Conservation (phyloP, 30 jellyfish, hydroid and myxozoan genomes). For the Turritopsis dohrnii region DNA sequence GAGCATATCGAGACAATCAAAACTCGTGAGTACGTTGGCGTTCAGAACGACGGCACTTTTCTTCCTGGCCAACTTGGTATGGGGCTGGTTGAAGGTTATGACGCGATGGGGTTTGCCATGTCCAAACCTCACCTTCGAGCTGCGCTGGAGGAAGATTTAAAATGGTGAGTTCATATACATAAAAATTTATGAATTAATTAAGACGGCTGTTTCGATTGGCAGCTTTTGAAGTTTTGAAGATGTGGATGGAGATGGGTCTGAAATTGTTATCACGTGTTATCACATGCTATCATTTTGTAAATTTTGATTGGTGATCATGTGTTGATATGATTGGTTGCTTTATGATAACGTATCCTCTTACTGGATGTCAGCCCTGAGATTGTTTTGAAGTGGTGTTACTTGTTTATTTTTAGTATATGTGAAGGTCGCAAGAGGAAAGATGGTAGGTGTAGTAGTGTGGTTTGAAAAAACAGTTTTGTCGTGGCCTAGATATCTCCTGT, state of each 20-base stretch:
- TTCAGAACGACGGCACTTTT: slow-evolving; percentile 70
- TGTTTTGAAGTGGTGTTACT: not conserved
- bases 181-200: too few relatives aligned
- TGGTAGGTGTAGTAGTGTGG: not conserved
- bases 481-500: too few relatives aligned
- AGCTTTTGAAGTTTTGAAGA: too few relatives aligned
- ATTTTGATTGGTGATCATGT: too few relatives aligned
- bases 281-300: too few relatives aligned
- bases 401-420: slow-evolving; percentile 49
- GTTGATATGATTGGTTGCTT: too few relatives aligned
- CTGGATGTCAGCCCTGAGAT: too few relatives aligned
- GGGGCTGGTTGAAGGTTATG: slow-evolving; percentile 99
- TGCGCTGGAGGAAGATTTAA: slow-evolving; percentile 72
- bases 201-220: too few relatives aligned
- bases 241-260: too few relatives aligned
- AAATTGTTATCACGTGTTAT: too few relatives aligned
- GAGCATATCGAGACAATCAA: slow-evolving; percentile 97
- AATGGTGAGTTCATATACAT: slow-evolving; percentile 49
- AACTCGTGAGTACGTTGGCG: slow-evolving; percentile 81
- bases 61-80: slow-evolving; percentile 98
- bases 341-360: too few relatives aligned
- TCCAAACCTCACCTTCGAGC: slow-evolving; percentile 93
- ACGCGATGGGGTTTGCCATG: slow-evolving; percentile 99
- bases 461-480: too few relatives aligned
- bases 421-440: slow-evolving; percentile 46